Evolutionary conservation across 2,888 invertebrate species (phyloP).

Genomic region (Candidula unifasciata): DNA sequence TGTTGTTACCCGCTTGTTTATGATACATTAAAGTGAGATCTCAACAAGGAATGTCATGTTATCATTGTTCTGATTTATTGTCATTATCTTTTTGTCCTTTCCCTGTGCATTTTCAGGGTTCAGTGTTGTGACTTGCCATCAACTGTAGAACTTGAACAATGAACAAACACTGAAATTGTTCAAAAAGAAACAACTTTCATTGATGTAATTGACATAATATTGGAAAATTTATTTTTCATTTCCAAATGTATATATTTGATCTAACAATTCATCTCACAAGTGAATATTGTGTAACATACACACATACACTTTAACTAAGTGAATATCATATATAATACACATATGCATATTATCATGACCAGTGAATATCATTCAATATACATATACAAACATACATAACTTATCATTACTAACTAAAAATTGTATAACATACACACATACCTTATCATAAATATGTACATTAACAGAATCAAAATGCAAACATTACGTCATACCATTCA

Average conservation of each 20-base stretch:
- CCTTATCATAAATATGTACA: not conserved
- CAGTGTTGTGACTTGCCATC: too few species aligned
- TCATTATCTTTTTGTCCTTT: too few species aligned
- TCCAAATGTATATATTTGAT: not conserved
- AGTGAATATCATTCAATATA: not conserved
- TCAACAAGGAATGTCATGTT: too few species aligned
- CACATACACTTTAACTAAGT: too few species aligned
- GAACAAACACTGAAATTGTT: too few species aligned
- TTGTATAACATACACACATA: too few species aligned
- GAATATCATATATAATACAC: not conserved
- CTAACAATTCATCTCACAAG: constrained; percentile 14
- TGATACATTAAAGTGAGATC: too few species aligned
- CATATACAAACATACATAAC: constrained; percentile 10
- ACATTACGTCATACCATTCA: not conserved
- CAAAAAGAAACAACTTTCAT: not conserved
- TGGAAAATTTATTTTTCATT: constrained; percentile 8
- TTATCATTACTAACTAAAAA: not conserved
- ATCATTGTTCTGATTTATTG: too few species aligned
- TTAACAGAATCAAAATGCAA: not conserved
- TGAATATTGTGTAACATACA: not conserved
- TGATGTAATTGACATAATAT: not conserved
- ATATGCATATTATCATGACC: too few species aligned
- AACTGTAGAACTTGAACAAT: too few species aligned
- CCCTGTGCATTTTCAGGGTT: too few species aligned
- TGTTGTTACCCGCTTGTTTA: too few species aligned